Percentiles rank a stretch among this genome's conserved stretches.
phyloP scores from a whole-genome alignment of 2,113 vertebrate species.

The Panthera leo region DNA sequence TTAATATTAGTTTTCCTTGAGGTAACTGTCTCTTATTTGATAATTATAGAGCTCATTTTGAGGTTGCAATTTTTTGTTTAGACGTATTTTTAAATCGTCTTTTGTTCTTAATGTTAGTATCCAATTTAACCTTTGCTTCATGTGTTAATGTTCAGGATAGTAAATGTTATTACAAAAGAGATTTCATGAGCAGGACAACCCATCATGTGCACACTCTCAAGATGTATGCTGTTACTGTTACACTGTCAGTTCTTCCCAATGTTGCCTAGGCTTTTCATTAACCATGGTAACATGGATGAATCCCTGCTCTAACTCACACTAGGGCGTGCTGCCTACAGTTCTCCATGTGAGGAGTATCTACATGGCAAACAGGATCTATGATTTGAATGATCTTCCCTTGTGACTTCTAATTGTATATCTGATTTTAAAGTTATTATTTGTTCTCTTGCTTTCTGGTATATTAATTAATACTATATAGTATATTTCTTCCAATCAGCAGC shows the following conservation, averaged over 20 bases:
- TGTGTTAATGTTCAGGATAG: not conserved
- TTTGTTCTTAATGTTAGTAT: not conserved
- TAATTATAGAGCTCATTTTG: not conserved
- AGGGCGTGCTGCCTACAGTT: not conserved
- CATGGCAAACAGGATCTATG: not conserved
- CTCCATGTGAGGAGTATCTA: not conserved
- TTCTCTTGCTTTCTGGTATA: not conserved
- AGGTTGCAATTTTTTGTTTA: not conserved
- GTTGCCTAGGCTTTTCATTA: not conserved
- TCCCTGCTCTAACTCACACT: not conserved
- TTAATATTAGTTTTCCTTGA: not conserved
- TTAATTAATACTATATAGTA: not conserved
- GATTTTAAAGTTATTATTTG: not conserved
- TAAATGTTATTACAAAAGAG: not conserved
- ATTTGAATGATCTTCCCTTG: slow-evolving; percentile 1
- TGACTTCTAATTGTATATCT: not conserved
- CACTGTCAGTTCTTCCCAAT: not conserved
- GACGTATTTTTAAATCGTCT: not conserved
- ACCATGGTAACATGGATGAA: not conserved
- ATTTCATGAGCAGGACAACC: not conserved
- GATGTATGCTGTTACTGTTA: not conserved
- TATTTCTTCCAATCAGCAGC: not conserved
- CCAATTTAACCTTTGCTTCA: slow-evolving; percentile 9
- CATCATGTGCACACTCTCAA: not conserved
- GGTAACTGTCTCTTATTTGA: not conserved